Evolutionary conservation across 2,888 invertebrate genomes (phyloP), one percentile per base, ranked within the genome.

Genomic region (Punctoribates punctum): DNA sequence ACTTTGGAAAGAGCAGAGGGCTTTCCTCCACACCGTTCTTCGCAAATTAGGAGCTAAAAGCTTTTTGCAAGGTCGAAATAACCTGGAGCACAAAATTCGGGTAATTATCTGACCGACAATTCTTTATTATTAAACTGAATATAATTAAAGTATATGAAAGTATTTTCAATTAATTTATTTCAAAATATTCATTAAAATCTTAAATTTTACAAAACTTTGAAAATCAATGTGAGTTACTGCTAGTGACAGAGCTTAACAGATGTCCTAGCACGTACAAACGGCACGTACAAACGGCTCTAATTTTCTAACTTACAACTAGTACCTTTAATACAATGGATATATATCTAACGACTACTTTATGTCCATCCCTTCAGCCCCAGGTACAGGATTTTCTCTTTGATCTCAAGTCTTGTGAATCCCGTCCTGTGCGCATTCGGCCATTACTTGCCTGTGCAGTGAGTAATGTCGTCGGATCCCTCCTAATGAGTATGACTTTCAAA

Each of bases 21-120:
- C 90, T 79, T 95, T 94, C 85, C 86, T 94, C 74, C 93, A 94
- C 83, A 91, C 92, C 81, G 91, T 92, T 81, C 87, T 94, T 1
- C 88, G 93, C 25, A 89, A 90, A 81, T 92, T 94, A 82, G 94
- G 94, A 74, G 93, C 94, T 90, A 92, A 93, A 77, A 91, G 91
- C 84, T 88, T 91, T 85, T 91, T 91, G 74, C 88, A 88, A 79
- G 90, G 91, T 79, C 91, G 91, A 83, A 89, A 89, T 82, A 88
- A 90, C 81, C 91, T 94, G 90, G 93, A 94, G 84, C 88, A 87
- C 9, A 80, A 79, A 20, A 80, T 81, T 48, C 78, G 78, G 79
- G 81, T 81, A 76, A 34, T 34, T 34, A 5, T 34, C 34, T 74
- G n/a, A n/a, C n/a, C n/a, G n/a, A n/a, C n/a, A n/a, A 15, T 38